Evolutionary conservation across 1,140 invertebrate genomes (phyloP), one percentile per base, ranked within the genome.

Genomic region (Formica exsecta): DNA sequence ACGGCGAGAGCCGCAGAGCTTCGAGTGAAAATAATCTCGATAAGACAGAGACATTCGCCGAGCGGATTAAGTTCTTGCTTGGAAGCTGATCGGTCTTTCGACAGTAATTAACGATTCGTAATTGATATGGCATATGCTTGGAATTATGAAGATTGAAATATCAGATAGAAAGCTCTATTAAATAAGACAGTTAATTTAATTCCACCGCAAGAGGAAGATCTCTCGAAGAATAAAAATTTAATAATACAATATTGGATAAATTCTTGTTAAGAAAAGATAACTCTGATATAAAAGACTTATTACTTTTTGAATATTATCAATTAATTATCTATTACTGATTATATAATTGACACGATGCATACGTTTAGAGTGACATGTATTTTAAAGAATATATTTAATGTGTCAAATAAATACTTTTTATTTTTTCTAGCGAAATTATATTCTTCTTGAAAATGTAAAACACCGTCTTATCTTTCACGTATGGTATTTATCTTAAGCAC

Each of bases 11-110:
- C 54, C 71, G 59, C 65, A 41, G 25, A 74, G 38, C 68, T 44
- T 48, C 68, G 44, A 48, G 57, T 44, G 57, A 62, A 48, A 87
- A 87, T 86, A 59, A 81, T 86, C 76, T 70, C 54, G 64, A 81
- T 71, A 61, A 75, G 79, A 38, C 79, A 48, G 38, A 61, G n/a
- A 38, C 73, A 77, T 84, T 73, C 2, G 29, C 29, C 29, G 36
- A 75, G 71, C 57, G 36, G 71, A 83, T 74, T 6, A 74, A 44
- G 38, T 61, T 74, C 36, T 29, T 71, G 38, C 19, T 81, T 41
- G 38, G n/a, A 19, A 61, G 13, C 68, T 61, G 79, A 83, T 83
- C 54, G 48, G 54, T 83, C 68, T 61, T 73, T 7, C 25, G 25
- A 62, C 57, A 29, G 25, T 65, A 85, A 77, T 85, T 85, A 85